Conservation (phyloP, 2,113 vertebrate genomes). For the Marcusenius ussheri region DNA sequence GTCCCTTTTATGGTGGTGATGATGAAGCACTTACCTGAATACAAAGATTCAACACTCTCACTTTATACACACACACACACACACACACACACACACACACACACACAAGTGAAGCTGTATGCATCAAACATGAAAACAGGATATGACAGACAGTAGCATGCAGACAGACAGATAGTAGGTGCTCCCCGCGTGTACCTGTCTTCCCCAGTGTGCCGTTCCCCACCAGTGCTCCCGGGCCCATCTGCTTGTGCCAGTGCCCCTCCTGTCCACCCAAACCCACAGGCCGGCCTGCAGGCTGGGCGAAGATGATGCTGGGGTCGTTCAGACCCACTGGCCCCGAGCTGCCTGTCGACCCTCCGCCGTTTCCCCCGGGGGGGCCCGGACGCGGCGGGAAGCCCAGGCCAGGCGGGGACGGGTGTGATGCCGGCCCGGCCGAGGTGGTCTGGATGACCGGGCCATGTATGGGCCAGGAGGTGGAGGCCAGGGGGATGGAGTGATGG, state of each 20-base stretch:
- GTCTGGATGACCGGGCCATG: slow-evolving; percentile 78
- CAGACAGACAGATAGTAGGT: background rate
- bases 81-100: no score
- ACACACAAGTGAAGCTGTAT: background rate
- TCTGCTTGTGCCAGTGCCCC: slow-evolving; percentile 86
- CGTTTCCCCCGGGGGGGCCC: slow-evolving; percentile 40
- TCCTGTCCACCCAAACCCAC: slow-evolving; percentile 72
- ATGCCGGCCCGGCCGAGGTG: slow-evolving; percentile 62
- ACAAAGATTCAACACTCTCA: background rate
- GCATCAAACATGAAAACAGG: background rate
- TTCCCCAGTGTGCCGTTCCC: slow-evolving; percentile 86
- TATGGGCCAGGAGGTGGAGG: slow-evolving; percentile 84
- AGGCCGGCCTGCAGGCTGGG: slow-evolving; percentile 83
- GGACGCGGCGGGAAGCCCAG: slow-evolving; percentile 71
- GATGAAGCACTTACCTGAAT: background rate
- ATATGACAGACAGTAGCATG: background rate
- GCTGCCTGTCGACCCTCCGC: slow-evolving; percentile 56
- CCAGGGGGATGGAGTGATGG: slow-evolving; percentile 66
- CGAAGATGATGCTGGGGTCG: slow-evolving; percentile 98
- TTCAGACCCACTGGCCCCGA: slow-evolving; percentile 79
- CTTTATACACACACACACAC: no score
- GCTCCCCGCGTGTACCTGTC: slow-evolving; percentile 71
- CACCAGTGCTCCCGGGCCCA: slow-evolving; percentile 80
- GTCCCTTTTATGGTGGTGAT: background rate
- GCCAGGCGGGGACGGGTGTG: slow-evolving; percentile 66